These are phyloP conservation scores for Hirudinaria manillensis DNA, from an alignment of 2,888 invertebrate genomes.

Conservation along the genomic window DNA sequence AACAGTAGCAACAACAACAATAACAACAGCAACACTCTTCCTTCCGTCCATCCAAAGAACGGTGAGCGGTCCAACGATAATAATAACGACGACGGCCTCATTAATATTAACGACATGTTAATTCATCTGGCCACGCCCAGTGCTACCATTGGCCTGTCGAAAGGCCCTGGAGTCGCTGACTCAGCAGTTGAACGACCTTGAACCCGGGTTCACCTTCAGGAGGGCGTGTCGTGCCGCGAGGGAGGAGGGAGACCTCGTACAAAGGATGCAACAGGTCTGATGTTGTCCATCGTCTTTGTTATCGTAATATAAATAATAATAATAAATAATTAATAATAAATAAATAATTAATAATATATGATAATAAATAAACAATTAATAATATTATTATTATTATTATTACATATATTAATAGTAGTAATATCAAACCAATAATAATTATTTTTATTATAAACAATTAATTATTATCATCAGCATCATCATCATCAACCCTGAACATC, in stretches of 20 bases:
- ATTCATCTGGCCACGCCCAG: background rate
- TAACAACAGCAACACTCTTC: slow-evolving; percentile 2
- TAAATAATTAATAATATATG: background rate
- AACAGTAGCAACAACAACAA: slow-evolving; percentile 2
- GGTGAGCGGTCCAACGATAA: no score
- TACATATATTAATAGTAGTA: no score
- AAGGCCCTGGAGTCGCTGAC: background rate
- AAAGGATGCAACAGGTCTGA: slow-evolving; percentile 2
- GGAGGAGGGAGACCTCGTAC: slow-evolving; percentile 14
- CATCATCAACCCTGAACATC: background rate
- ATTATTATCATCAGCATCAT: background rate
- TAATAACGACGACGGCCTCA: no score
- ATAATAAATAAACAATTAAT: no score
- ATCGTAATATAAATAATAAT: background rate
- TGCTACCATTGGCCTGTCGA: background rate
- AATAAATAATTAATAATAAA: background rate
- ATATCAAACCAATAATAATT: no score
- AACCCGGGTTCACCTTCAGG: slow-evolving; percentile 23
- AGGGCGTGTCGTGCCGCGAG: background rate
- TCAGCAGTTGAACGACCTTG: background rate
- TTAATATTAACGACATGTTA: no score
- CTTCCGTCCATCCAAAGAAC: no score
- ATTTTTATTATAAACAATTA: background rate
- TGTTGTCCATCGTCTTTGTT: background rate
- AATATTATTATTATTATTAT: no score